These are phyloP conservation scores for Batillaria attramentaria DNA, from an alignment of 1,140 invertebrate species.

Conservation along the genomic window DNA sequence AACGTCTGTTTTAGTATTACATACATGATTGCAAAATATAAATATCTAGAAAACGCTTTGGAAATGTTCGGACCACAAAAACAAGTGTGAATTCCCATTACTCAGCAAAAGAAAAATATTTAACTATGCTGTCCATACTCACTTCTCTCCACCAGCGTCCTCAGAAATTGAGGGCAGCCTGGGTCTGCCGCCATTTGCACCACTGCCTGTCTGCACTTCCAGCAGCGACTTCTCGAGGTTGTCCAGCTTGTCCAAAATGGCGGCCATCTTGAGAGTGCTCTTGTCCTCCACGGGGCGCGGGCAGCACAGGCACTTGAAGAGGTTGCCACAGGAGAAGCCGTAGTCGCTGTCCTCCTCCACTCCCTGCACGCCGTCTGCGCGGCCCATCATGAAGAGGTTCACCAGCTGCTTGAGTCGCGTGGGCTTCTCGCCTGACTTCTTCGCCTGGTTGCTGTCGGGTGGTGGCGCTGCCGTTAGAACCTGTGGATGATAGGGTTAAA, in stretches of 20 bases:
- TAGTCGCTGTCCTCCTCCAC: conserved; percentile 55
- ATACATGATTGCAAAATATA: too few relatives aligned
- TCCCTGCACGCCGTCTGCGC: not conserved
- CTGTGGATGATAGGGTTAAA: not conserved
- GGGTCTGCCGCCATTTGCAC: not conserved
- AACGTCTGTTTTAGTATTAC: too few relatives aligned
- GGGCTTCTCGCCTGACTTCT: not conserved
- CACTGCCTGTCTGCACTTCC: not conserved
- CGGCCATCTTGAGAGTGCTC: conserved; percentile 44
- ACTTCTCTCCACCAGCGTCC: conserved; percentile 33
- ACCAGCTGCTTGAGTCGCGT: conserved; percentile 20
- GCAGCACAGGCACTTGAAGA: conserved; percentile 64
- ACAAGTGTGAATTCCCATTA: too few relatives aligned
- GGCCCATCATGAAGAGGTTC: conserved; percentile 30
- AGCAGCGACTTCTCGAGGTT: conserved; percentile 42
- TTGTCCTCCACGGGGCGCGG: conserved; percentile 43
- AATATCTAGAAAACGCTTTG: too few relatives aligned
- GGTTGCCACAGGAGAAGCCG: conserved; percentile 61
- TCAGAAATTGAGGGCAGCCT: conserved; percentile 16
- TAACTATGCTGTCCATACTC: not conserved
- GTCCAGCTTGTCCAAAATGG: conserved; percentile 57
- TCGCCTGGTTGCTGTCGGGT: not conserved
- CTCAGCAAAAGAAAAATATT: not conserved
- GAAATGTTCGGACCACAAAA: too few relatives aligned
- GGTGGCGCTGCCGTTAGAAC: conserved; percentile 17